Conservation (phyloP, 23 tunicate genomes). For the Ciona savignyi region DNA sequence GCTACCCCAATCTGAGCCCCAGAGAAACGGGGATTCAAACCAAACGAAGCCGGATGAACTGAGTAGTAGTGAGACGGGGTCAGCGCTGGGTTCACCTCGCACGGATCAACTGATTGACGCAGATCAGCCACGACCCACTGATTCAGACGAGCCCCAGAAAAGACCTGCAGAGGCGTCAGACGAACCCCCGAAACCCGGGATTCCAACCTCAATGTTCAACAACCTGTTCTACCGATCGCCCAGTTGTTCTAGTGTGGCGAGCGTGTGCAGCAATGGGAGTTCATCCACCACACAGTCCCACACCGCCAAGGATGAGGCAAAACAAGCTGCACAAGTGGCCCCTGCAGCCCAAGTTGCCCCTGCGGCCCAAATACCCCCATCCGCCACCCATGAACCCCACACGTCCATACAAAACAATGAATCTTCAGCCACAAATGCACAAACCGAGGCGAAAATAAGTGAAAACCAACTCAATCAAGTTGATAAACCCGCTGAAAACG, state of each 20-base stretch:
- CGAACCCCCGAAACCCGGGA: background rate
- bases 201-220: no score
- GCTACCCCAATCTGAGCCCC: conserved; percentile 12
- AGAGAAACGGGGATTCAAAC: background rate
- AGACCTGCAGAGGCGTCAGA: background rate
- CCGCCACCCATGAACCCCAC: background rate
- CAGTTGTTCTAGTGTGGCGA: conserved; percentile 77
- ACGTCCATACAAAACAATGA: background rate
- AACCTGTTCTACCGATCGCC: no score
- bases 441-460: no score
- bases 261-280: conserved; percentile 65
- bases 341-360: background rate
- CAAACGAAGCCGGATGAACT: conserved; percentile 25
- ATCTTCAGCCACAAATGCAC: background rate
- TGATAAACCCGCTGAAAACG: no score
- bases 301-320: background rate
- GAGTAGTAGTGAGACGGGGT: conserved; percentile 44
- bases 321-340: background rate
- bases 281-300: conserved; percentile 1
- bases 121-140: conserved; percentile 32
- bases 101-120: conserved; percentile 49
- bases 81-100: conserved; percentile 60
- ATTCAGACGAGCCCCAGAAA: conserved; percentile 7
- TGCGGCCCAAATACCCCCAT: background rate
- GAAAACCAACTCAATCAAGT: no score